Base-by-base conservation (phyloP, 2,888 invertebrate genomes). In the Andrena fulva region DNA sequence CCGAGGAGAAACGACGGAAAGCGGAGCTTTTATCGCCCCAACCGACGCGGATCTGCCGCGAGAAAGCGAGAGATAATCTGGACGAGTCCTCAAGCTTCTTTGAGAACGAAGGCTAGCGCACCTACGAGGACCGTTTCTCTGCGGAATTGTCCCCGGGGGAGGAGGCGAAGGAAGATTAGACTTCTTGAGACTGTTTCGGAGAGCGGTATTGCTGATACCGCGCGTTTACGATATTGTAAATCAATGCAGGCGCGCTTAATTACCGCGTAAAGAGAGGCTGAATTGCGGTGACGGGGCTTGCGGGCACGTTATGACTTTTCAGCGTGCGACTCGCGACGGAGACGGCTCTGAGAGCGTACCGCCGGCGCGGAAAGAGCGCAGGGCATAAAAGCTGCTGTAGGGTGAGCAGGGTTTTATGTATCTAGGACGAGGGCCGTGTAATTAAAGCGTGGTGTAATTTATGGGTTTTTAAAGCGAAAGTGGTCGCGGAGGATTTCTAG, bases 171-270 rank as follows among this genome's bases (percentile, higher is more conserved):
- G 42, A 42, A 16, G 42, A 52, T 52, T 52, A 52, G 20, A 7
- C 52, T 52, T 52, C 52, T 4, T 4, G 42, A 42, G 42, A 42
- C 16, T 16, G 42, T 42, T 42, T 16, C 42, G 29, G 29, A 29
- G 29, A 29, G 29, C 29, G 78, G 77, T 74, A 76, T 71, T 52
- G 56, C 52, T n/a, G 75, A 24, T 33, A 62, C 71, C 75, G 62
- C 76, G 77, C 85, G 79, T 91, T 91, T 91, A 91, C 85, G 90
- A 91, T 89, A 91, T 86, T 85, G 84, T 91, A 89, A 91, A 91
- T 91, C 91, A 90, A 89, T 60, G 80, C 59, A 75, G 85, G 80
- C 79, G 86, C 87, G 79, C 82, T 91, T 91, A 90, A 91, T 91
- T 89, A 89, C 85, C 88, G 86, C 89, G 89, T 90, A 89, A 90